phyloP scores from a whole-genome alignment of 2,797 vertebrate species.

The Cyclopterus lumpus region DNA sequence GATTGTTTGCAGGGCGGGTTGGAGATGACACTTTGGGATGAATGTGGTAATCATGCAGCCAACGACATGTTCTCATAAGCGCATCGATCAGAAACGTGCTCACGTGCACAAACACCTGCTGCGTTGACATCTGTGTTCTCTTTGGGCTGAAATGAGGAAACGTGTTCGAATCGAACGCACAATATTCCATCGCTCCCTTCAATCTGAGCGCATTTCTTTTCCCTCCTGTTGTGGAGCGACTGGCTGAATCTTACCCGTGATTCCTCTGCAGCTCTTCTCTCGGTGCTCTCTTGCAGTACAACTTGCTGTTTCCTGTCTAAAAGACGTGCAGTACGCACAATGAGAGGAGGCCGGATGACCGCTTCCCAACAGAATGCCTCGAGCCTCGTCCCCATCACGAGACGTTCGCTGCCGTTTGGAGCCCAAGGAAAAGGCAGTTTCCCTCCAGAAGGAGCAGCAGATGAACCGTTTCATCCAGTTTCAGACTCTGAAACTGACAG shows the following conservation, averaged over 20 bases:
- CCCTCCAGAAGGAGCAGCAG: slow-evolving; percentile 9
- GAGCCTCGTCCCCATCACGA: too few species aligned
- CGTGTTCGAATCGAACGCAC: background rate
- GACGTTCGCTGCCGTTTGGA: slow-evolving; percentile 14
- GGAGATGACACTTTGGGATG: slow-evolving; percentile 16
- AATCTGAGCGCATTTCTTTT: background rate
- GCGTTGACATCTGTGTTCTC: background rate
- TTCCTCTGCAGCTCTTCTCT: slow-evolving; percentile 11
- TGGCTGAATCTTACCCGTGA: too few species aligned
- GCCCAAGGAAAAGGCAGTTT: slow-evolving; percentile 55
- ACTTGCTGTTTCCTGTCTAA: slow-evolving; percentile 14
- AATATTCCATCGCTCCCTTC: slow-evolving; percentile 13
- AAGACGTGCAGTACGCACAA: too few species aligned
- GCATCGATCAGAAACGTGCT: background rate
- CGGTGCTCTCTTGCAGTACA: slow-evolving; percentile 13
- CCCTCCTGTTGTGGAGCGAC: too few species aligned
- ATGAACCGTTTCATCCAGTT: too few species aligned
- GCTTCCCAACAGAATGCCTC: too few species aligned
- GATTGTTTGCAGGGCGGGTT: slow-evolving; percentile 2
- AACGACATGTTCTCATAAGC: background rate
- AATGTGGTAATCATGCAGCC: slow-evolving; percentile 15
- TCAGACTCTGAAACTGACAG: slow-evolving; percentile 6
- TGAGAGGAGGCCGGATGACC: slow-evolving; percentile 54
- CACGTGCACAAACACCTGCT: background rate
- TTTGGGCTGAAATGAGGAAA: slow-evolving; percentile 17